Evolutionary conservation across 1,140 invertebrate species (phyloP), one percentile per base, ranked within the genome.

Genomic region (Popillia japonica): DNA sequence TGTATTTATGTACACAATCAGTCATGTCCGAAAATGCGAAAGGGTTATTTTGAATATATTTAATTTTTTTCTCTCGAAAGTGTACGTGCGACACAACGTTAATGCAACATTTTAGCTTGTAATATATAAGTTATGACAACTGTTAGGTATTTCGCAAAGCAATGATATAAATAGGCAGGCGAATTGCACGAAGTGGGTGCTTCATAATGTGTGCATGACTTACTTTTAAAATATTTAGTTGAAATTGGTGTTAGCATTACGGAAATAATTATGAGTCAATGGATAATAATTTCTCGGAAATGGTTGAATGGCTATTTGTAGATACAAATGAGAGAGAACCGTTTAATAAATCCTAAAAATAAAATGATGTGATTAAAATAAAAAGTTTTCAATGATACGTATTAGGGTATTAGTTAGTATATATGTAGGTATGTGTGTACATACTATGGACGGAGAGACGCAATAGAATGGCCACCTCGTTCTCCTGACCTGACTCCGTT

Each of bases 21-120:
- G 61, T 68, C 8, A 68, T 68, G 61, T 68, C 61, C 61, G 61
- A 68, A 68, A 68, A 68, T 68, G 61, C 22, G 22, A 68, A 68
- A 23, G 61, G 22, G 22, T 34, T 68, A 68, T 68, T 23, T 22
- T 68, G 61, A 68, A 68, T 68, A 34, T 68, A 68, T 68, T 68
- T 27, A 68, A n/a, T n/a, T 68, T 68, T 68, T 68, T 68, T 68
- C 61, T 34, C 17, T 68, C 22, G 61, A 34, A 34, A 34, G 8
- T 7, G 22, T 68, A 22, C 61, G 61, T 22, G 27, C 4, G 8
- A 22, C 22, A 68, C 17, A 34, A 68, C 23, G 11, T 22, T 68
- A 68, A 9, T 6, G 61, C 27, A 34, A 68, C 22, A 23, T 68
- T 68, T 68, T 14, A 68, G 9, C 20, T 68, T 22, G 61, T 68